Evolutionary conservation across 2,797 vertebrate species (phyloP), one percentile per base, ranked within the genome.

Genomic region (Bucorvus abyssinicus): DNA sequence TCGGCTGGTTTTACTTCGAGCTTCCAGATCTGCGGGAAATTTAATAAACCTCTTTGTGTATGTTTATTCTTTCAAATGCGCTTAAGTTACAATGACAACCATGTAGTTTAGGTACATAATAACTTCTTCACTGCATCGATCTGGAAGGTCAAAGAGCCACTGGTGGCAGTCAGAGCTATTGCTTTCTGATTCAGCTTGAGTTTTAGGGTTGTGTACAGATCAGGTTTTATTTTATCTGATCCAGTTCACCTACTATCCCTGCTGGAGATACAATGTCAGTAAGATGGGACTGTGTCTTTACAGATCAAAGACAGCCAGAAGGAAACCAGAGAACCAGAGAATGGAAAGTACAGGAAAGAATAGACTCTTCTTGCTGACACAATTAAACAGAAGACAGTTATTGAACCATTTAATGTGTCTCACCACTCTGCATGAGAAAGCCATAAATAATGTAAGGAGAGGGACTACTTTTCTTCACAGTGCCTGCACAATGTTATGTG

Each of bases 391-490:
- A 94, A 94, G 90, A 77, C 65, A 87, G 84, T 70, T 94, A 95
- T 91, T 91, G 94, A 94, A 94, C 95, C 67, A 57, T 90, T 94
- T 91, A 91, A 91, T 90, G 91, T 78, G 76, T 82, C 74, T 96
- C 80, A 96, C 90, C 70, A 90, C 74, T 91, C 67, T 84, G 80
- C 74, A 90, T 42, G 70, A 92, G 69, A 92, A 94, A 94, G 20
- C 4, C 78, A 95, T 97, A 94, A 95, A 97, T 95, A 93, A 94
- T 96, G 80, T 84, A 96, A 91, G 80, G 32, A 82, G 21, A 47
- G 81, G 30, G 74, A 82, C 83, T 82, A 56, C 49, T 84, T 86
- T 87, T 67, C 49, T 87, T 89, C 79, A 84, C 67, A 94, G 85
- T 4, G 12, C 52, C 38, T 96, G 95, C 80, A 93, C 77, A 94